Conservation (phyloP, 2,888 invertebrate species). For the Rhyacophila evoluta region DNA sequence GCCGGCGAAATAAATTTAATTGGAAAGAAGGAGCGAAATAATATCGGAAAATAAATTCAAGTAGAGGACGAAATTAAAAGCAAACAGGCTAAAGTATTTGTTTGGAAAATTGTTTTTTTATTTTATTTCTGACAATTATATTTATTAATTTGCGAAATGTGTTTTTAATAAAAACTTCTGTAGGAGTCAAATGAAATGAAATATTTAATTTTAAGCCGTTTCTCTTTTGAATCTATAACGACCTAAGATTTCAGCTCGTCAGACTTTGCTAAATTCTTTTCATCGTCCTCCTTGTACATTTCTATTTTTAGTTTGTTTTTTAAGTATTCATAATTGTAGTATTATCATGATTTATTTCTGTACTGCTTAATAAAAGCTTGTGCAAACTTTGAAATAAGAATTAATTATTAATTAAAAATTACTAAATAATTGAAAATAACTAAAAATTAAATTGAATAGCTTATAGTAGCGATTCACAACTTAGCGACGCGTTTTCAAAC, state of each 20-base stretch:
- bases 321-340: background rate
- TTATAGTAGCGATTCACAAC: no score
- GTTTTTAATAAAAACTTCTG: background rate
- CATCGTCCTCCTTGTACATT: background rate
- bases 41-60: background rate
- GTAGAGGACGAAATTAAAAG: background rate
- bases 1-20: conserved; percentile 22
- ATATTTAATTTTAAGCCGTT: background rate
- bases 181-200: background rate
- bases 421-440: no score
- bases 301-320: background rate
- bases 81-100: background rate
- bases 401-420: no score
- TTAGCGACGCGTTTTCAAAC: no score
- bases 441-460: no score
- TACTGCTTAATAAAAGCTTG: no score
- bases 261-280: background rate
- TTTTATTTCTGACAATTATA: background rate
- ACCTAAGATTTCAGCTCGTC: background rate
- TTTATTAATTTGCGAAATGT: conserved; percentile 14
- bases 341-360: no score
- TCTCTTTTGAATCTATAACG: background rate
- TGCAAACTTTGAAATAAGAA: no score
- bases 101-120: background rate
- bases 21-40: conserved; percentile 5